These are phyloP conservation scores for Crossocerus cetratus DNA, from an alignment of 2,888 invertebrate genomes.

Conservation along the genomic window DNA sequence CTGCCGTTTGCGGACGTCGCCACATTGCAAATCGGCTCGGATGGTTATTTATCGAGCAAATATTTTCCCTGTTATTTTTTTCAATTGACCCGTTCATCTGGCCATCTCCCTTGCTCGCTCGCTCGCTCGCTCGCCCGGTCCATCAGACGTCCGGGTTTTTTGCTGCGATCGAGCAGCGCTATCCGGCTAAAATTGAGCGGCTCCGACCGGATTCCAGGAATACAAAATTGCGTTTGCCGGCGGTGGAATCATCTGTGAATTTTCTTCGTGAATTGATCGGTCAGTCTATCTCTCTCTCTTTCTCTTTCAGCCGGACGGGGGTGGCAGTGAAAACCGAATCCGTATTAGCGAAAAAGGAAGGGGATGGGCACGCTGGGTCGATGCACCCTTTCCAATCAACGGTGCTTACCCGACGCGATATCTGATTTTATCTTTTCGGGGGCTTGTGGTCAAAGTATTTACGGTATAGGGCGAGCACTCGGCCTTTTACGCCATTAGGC, in stretches of 20 bases:
- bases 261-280: no score
- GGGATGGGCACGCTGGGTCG: background rate
- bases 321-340: no score
- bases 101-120: conserved; percentile 33
- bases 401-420: background rate
- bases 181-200: no score
- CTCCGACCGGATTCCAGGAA: no score
- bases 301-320: no score
- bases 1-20: background rate
- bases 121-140: no score
- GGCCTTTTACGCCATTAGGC: background rate
- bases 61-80: conserved; percentile 41
- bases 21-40: background rate
- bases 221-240: no score
- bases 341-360: no score
- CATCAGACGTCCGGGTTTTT: no score
- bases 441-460: conserved; percentile 5
- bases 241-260: no score
- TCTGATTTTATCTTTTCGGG: background rate
- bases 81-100: conserved; percentile 32
- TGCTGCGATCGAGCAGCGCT: no score
- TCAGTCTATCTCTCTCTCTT: no score
- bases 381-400: conserved; percentile 3
- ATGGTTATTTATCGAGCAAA: conserved; percentile 44
- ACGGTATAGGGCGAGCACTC: background rate